phyloP scores from a whole-genome alignment of 2,888 invertebrate genomes.

The Polyommatus iphigenia region DNA sequence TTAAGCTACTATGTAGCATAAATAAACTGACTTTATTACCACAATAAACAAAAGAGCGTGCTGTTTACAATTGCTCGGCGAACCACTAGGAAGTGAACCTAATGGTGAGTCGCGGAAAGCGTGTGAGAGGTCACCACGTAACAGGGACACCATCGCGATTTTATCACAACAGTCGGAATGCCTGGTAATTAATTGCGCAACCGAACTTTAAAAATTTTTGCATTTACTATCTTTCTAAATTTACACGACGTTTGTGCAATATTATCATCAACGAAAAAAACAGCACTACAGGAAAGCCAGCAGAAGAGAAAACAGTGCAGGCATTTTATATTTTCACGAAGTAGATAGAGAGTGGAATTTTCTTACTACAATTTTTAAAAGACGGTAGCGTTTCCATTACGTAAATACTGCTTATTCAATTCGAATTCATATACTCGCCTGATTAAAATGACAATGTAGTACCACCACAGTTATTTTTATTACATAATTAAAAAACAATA shows the following conservation, averaged over 20 bases:
- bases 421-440: not conserved
- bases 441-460: not conserved
- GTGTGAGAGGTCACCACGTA: constrained; percentile 37
- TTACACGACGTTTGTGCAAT: not conserved
- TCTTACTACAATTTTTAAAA: no score
- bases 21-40: not conserved
- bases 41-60: not conserved
- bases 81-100: not conserved
- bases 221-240: not conserved
- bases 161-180: constrained; percentile 32
- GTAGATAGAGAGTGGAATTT: no score
- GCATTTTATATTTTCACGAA: not conserved
- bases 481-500: no score
- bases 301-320: no score
- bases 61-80: not conserved
- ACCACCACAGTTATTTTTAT: not conserved
- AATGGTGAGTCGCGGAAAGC: constrained; percentile 35
- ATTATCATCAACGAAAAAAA: no score
- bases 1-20: no score
- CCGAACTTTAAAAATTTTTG: not conserved
- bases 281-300: no score
- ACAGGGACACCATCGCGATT: constrained; percentile 36
- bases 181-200: not conserved
- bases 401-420: not conserved
- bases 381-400: not conserved